These are phyloP conservation scores for Phoebastria nigripes DNA, from an alignment of 2,797 vertebrate species.

Conservation along the genomic window DNA sequence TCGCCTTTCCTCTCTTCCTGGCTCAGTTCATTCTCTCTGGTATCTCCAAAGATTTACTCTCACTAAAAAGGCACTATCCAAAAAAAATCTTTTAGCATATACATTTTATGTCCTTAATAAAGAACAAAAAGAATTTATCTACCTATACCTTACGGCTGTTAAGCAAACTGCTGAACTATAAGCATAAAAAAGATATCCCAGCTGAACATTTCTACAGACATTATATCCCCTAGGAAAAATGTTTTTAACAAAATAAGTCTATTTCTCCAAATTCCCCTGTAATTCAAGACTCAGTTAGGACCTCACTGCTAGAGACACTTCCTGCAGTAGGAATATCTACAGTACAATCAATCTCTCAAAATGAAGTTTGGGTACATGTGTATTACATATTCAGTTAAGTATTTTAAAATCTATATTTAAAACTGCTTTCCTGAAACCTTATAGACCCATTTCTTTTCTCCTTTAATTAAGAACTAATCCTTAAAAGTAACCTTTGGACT, in stretches of 20 bases:
- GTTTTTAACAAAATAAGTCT: background rate
- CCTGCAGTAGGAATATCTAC: background rate
- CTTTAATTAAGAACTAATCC: conserved; percentile 57
- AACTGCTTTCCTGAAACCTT: conserved; percentile 8
- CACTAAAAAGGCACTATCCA: background rate
- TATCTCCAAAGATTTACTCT: background rate
- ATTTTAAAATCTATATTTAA: background rate
- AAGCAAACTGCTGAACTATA: background rate
- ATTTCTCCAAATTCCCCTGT: background rate
- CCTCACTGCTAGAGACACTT: background rate
- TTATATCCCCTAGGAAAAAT: background rate
- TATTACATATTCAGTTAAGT: background rate
- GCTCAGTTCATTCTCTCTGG: background rate
- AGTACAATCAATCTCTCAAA: background rate
- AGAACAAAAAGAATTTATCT: background rate
- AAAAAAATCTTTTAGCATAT: background rate
- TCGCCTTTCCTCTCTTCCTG: background rate
- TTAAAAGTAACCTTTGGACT: conserved; percentile 32
- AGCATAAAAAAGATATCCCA: background rate
- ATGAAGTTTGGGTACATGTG: background rate
- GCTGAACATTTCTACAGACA: background rate
- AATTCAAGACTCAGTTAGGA: background rate
- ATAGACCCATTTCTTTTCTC: background rate
- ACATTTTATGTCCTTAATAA: background rate
- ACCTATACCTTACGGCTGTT: background rate